Base-by-base conservation (phyloP, 2,113 vertebrate genomes). In the Elachura formosa region DNA sequence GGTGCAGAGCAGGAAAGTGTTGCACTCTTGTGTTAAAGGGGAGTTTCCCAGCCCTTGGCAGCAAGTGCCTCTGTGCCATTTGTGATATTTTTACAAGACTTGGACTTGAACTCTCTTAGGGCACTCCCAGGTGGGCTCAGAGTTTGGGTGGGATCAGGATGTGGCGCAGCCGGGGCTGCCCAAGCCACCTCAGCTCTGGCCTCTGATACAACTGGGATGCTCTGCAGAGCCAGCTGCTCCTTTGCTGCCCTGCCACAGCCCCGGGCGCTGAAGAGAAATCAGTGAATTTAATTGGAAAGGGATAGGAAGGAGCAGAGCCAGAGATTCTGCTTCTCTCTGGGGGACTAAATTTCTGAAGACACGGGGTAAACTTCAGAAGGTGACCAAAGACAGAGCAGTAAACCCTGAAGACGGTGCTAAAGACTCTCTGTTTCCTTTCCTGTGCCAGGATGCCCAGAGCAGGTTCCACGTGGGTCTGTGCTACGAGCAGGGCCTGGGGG, bases 391-490 rank as follows among this genome's bases (percentile, higher is more conserved):
- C 1, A 75, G 56, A 92, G 56, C 34, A 63, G 49, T 38, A 40
- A 68, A 22, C 75, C 73, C 74, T 49, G 28, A 33, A 58, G 45
- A 49, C 62, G 87, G 71, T 85, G 38, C 52, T 94, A 22, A 85
- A 59, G 71, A 31, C 36, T 91, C 17, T 63, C 18, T 85, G 46
- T 83, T 87, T 85, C 29, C 26, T 73, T 54, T 38, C n/a, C 2
- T 52, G 52, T 43, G 68, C 73, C 92, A 99, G 99, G 98, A 99
- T 90, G 80, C 97, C 80, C 97, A 97, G 12, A 99, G 99, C 90
- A 98, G 98, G 81, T 98, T 98, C 56, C 97, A 98, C 55, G 92
- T 99, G 96, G 99, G 98, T 22, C 97, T 99, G 93, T 99, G 99
- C 96, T 99, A 98, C 62, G 98, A 99, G 97, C 97, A 94, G 36